These are phyloP conservation scores for Calameuta pallipes DNA, from an alignment of 2,888 invertebrate genomes.

Conservation along the genomic window DNA sequence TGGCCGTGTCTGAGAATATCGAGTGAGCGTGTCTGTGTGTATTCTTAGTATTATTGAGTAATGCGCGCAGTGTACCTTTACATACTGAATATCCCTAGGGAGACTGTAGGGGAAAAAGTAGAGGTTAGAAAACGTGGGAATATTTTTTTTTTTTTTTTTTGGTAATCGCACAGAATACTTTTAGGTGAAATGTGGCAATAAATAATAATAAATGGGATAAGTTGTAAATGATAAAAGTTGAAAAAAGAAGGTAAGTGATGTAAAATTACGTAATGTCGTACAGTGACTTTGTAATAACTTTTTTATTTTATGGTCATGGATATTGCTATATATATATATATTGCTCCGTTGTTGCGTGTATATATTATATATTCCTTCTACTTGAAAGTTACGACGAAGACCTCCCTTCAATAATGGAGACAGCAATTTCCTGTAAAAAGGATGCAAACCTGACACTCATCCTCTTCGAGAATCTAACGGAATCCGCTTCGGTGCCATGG, in stretches of 20 bases:
- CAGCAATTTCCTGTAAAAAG: constrained; percentile 25
- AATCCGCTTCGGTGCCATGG: neutral
- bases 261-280: neutral
- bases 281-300: neutral
- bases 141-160: neutral
- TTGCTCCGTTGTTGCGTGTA: neutral
- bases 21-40: neutral
- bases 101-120: neutral
- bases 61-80: neutral
- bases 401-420: constrained; percentile 20
- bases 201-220: too few relatives aligned
- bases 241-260: neutral
- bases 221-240: too few relatives aligned
- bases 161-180: neutral
- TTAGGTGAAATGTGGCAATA: neutral
- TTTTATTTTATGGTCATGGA: neutral
- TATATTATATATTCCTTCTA: neutral
- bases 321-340: neutral
- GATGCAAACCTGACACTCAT: constrained; percentile 8
- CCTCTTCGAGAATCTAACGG: neutral
- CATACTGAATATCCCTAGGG: neutral
- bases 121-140: neutral
- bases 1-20: neutral
- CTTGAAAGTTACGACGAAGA: neutral
- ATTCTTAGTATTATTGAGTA: neutral